These are phyloP conservation scores for Plebejus argus DNA, from an alignment of 2,888 invertebrate genomes.

Conservation along the genomic window DNA sequence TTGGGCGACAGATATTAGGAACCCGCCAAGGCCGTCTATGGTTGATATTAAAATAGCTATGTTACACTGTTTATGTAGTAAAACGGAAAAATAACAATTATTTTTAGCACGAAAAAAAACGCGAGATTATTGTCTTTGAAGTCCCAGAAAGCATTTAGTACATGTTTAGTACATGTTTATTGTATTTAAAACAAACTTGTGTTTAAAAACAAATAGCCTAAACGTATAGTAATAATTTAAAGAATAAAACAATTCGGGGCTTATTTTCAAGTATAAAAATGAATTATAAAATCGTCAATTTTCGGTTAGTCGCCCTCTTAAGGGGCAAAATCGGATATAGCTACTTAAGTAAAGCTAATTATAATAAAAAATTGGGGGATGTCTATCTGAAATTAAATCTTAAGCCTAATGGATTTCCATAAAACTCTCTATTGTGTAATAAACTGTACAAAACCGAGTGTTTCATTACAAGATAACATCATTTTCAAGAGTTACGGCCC, in stretches of 20 bases:
- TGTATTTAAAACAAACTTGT: neutral
- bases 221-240: neutral
- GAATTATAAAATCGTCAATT: no score
- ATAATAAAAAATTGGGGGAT: slow-evolving; percentile 20
- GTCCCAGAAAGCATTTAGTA: no score
- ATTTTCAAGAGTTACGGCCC: neutral
- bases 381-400: slow-evolving; percentile 26
- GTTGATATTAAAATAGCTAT: slow-evolving; percentile 16
- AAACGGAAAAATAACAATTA: no score
- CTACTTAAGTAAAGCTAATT: neutral
- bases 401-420: slow-evolving; percentile 23
- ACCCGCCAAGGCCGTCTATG: slow-evolving; percentile 34
- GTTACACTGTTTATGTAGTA: no score
- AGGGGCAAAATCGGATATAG: no score
- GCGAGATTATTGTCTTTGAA: no score
- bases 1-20: slow-evolving; percentile 35
- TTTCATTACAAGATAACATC: slow-evolving; percentile 13
- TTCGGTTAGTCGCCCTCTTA: no score
- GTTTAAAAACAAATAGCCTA: neutral
- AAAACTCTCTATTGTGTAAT: slow-evolving; percentile 14
- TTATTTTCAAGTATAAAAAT: no score
- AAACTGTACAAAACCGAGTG: slow-evolving; percentile 19
- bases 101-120: no score
- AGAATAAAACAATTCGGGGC: no score
- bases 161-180: no score